Conservation (phyloP, 2,888 invertebrate species). For the Fragum whitleyi region DNA sequence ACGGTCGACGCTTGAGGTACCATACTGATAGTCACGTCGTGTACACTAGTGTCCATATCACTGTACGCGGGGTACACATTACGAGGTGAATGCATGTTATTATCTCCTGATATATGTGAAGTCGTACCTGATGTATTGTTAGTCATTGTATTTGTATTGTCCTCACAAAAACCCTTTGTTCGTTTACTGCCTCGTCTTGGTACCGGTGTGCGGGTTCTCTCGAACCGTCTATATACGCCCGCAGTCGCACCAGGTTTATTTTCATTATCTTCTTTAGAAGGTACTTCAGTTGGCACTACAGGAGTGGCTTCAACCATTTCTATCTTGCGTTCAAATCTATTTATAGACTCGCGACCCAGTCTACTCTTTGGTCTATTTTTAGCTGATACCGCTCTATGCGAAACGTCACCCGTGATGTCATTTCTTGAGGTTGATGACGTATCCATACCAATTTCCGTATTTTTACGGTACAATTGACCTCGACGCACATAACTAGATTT, state of each 20-base stretch:
- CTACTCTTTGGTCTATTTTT: slow-evolving; percentile 59
- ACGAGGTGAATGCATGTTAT: not conserved
- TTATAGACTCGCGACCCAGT: slow-evolving; percentile 57
- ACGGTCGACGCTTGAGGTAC: not conserved
- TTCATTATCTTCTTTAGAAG: slow-evolving; percentile 21
- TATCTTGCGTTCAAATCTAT: slow-evolving; percentile 56
- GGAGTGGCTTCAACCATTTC: slow-evolving; percentile 60
- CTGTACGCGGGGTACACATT: slow-evolving; percentile 5
- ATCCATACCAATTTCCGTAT: slow-evolving; percentile 22
- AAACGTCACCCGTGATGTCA: slow-evolving; percentile 35
- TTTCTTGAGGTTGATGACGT: slow-evolving; percentile 30
- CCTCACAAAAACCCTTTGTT: slow-evolving; percentile 59
- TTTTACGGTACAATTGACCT: slow-evolving; percentile 35
- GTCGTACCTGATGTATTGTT: not conserved
- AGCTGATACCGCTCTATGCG: slow-evolving; percentile 50
- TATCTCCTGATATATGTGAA: not conserved
- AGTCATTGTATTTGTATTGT: slow-evolving; percentile 16
- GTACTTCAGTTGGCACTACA: slow-evolving; percentile 39
- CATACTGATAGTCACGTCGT: not conserved
- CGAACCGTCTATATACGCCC: slow-evolving; percentile 58
- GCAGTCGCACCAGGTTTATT: slow-evolving; percentile 10
- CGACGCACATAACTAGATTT: slow-evolving; percentile 74
- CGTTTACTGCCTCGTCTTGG: slow-evolving; percentile 56
- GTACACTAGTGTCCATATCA: slow-evolving; percentile 19
- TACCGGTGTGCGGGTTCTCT: slow-evolving; percentile 56